These are phyloP conservation scores for Myrmecophaga tridactyla DNA, from an alignment of 2,113 vertebrate genomes.

Conservation along the genomic window DNA sequence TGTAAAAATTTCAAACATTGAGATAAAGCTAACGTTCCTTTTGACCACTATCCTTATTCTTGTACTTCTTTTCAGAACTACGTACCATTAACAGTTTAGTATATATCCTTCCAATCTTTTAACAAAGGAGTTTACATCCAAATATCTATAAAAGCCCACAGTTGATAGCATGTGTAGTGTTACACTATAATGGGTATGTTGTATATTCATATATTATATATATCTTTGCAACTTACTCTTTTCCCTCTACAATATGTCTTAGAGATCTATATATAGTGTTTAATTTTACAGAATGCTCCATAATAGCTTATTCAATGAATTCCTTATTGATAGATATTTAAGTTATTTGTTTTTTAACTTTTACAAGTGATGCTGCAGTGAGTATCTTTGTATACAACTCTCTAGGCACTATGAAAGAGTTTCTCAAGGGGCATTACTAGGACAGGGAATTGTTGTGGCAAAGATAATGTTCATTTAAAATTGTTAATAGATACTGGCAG, in stretches of 20 bases:
- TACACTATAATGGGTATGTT: background rate
- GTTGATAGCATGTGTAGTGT: background rate
- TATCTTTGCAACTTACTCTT: background rate
- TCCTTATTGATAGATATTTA: background rate
- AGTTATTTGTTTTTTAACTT: background rate
- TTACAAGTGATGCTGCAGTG: background rate
- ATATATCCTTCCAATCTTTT: background rate
- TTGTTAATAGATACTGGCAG: background rate
- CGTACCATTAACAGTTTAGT: background rate
- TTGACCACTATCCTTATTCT: background rate
- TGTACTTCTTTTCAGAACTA: background rate
- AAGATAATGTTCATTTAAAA: background rate
- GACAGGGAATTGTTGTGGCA: background rate
- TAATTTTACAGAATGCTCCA: background rate
- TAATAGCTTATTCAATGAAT: background rate
- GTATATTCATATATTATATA: background rate
- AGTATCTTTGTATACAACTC: background rate
- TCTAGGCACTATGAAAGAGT: background rate
- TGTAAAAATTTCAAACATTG: background rate
- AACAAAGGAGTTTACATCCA: background rate
- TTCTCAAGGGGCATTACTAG: background rate
- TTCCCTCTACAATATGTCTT: background rate
- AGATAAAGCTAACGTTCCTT: background rate
- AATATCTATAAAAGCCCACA: background rate
- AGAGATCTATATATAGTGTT: background rate